Evolutionary conservation across 2,888 invertebrate species (phyloP).

Genomic region (Thymelicus acteon): DNA sequence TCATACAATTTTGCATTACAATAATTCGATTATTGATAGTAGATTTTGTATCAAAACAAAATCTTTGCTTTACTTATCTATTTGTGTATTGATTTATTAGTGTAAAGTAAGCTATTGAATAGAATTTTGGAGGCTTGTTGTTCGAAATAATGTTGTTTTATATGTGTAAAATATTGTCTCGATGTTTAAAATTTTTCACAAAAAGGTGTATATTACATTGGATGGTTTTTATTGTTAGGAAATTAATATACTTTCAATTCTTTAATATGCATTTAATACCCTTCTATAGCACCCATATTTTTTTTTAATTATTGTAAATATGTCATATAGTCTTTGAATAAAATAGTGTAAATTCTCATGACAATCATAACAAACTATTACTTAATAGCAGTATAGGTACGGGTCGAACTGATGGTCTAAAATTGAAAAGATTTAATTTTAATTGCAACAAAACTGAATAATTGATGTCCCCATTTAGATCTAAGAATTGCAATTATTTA

Average conservation of each 20-base stretch:
- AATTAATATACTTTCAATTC: slow-evolving; percentile 6
- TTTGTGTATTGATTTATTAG: slow-evolving; percentile 4
- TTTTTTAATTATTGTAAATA: not conserved
- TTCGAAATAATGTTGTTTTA: slow-evolving; percentile 11
- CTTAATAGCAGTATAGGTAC: too few species aligned
- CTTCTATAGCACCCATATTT: not conserved
- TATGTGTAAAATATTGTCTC: slow-evolving; percentile 19
- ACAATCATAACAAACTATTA: too few species aligned
- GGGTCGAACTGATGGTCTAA: too few species aligned
- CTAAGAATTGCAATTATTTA: too few species aligned
- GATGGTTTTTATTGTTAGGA: slow-evolving; percentile 26
- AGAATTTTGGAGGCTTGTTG: slow-evolving; percentile 31
- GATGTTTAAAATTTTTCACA: slow-evolving; percentile 9
- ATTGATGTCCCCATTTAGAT: too few species aligned
- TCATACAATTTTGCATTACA: not conserved
- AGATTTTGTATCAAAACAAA: not conserved
- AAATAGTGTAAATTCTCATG: too few species aligned
- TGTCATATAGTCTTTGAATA: too few species aligned
- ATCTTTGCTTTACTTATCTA: not conserved
- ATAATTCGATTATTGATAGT: not conserved
- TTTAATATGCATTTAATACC: slow-evolving; percentile 11
- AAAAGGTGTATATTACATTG: slow-evolving; percentile 5
- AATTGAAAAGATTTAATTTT: too few species aligned
- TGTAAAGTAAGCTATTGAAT: slow-evolving; percentile 5
- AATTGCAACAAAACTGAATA: too few species aligned